Evolutionary conservation across 2,888 invertebrate species (phyloP), one percentile per base, ranked within the genome.

Genomic region (Panorpa germanica): DNA sequence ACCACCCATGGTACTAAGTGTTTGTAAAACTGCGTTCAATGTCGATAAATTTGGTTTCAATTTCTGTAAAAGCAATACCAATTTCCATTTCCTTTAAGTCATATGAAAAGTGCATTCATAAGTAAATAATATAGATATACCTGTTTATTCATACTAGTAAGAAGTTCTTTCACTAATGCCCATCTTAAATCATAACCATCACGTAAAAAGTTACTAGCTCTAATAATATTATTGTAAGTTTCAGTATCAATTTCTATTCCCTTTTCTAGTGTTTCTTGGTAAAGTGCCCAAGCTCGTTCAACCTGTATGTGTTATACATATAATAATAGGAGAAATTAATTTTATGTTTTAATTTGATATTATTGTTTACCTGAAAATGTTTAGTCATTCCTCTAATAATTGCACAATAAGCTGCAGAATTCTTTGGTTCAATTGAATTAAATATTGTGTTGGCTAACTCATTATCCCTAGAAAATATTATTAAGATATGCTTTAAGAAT

Each of bases 351-450:
- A 28, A 21, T 16, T 28, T 19, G 13, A 16, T n/a, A 9, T n/a
- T 9, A 20, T 20, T 25, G 28, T 9, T 35, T 53, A 65, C 65
- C 56, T 73, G 67, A 41, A 57, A 64, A 50, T 70, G 75, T 50
- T 81, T 85, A 3, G 71, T 65, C 70, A 80, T 75, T 28, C 88
- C 90, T 45, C 74, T 70, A 34, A 91, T 80, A 28, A 90, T 53
- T 3, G 78, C 61, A 39, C 74, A 77, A 43, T 82, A 83, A 1
- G 78, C 69, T 43, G 63, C 60, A 0, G 72, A 49, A 13, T 65
- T 66, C 43, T 76, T 76, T 10, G 65, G 63, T 39, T 76, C 63
- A 45, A 83, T 56, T 41, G 70, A 59, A 28, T 61, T 55, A 48
- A 86, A 91, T 7, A 91, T 51, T 45, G 69, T 61, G 41, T 85